Base-by-base conservation (phyloP, 2,797 vertebrate species). In the Mormyrus hasselquistii region DNA sequence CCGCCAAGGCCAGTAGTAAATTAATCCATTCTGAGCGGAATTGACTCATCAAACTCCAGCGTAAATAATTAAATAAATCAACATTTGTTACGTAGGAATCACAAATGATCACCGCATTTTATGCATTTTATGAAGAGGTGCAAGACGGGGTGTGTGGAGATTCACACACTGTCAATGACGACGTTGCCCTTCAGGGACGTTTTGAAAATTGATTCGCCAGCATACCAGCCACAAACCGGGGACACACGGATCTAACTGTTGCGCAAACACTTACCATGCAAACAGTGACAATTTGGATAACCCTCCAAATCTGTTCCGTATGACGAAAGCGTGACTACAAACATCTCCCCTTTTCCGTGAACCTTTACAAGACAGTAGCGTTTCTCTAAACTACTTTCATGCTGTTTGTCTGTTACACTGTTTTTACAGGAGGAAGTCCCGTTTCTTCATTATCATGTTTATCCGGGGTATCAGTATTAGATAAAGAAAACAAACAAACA, bases 1-100 rank as follows among this genome's bases (percentile, higher is more conserved):
- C 88, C 91, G 87, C 57, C 47, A 73, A 73, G 88, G 91, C 90
- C 88, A 90, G 90, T 79, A 90, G 91, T 90, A 92, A 93, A 92
- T 90, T 92, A 59, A 88, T 53, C 76, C 82, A 44, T 82, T 50
- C 52, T 57, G 16, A 5, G 88, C 91, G 92, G 91, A 92, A 91
- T 88, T 86, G 73, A 38, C 53, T 62, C 85, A 89, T 91, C 90
- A 88, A 93, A 88, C 62, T 59, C 29, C 41, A 10, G 47, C 86
- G 29, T 9, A 55, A 69, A 88, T 50, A 49, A 89, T 73, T 73
- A 49, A 73, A 50, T 29, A 73, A 38, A 84, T 89, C 38, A 47
- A 16, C 22, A 38, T 38, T n/a, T 79, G 73, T 79, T 41, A 79
- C 73, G 41, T 79, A 14, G 14, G 65, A 16, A 73, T 73, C 12